Base-by-base conservation (phyloP, 2,888 invertebrate genomes). In the Caenorhabditis zanzibari region DNA sequence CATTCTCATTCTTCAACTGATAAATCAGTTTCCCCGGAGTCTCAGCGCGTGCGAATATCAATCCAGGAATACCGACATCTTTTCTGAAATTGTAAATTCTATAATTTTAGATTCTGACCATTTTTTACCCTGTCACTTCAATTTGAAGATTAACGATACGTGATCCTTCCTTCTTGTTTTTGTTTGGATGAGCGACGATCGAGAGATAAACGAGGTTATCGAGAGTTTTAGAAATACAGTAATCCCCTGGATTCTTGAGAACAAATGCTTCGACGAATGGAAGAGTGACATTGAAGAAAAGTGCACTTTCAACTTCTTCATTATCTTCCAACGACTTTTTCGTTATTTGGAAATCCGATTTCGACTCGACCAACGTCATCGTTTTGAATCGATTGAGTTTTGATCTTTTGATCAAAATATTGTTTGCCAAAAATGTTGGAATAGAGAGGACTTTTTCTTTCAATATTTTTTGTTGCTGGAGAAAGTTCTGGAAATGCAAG, bases 291-390 rank as follows among this genome's bases (percentile, higher is more conserved):
- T 69, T 54, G 44, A 10, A 41, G 41, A 77, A 54, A 9, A 61
- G 44, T 5, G 76, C 49, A 14, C 68, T 52, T 19, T 35, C 24
- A 10, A 77, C 47, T 26, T 77, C 58, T 7, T 7, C 56, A 32
- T 75, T 54, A 16, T 75, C 41, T 9, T 35, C 35, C 61, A 73
- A 24, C 52, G 61, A 73, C n/a, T 54, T 63, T 26, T 73, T 47
- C n/a, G 73, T 73, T 10, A 61, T 61, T 52, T 73, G 52, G 3
- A 63, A 52, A 14, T 73, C 63, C 6, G 19, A 14, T 28, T 73
- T 63, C 73, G 52, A 35, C 35, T 32, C 63, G 73, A 73, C 63
- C 73, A 59, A 73, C 73, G 61, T 54, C 73, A 73, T 73, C 52
- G 52, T 35, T 66, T 52, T 52, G 49, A 66, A 44, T 49, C 64